Evolutionary conservation across 1,140 invertebrate genomes (phyloP), one percentile per base, ranked within the genome.

Genomic region (Acyrthosiphon pisum): DNA sequence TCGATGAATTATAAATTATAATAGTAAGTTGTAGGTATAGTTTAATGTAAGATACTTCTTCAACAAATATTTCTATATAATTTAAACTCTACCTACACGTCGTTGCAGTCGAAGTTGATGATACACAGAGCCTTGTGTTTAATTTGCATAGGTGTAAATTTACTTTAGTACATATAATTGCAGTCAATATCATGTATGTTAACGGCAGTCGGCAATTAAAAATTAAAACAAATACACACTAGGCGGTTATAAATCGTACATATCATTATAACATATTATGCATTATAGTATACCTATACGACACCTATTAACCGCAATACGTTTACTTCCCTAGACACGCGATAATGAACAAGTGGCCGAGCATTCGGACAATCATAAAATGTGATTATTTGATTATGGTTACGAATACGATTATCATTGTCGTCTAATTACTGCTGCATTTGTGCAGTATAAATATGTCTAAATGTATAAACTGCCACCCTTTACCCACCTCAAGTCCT

Each of bases 271-370:
- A 50, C 30, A 68, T n/a, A n/a, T 68, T n/a, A 68, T 68, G 14
- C 30, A 68, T n/a, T 3, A 8, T 8, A 84, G 9, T 41, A 14
- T 86, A 9, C 6, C 4, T 84, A 26, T 11, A n/a, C 76, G n/a
- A 53, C 18, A 30, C 84, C 22, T 44, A 14, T 41, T 37, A 26
- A 30, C 83, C 22, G 37, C 2, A 22, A 44, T 41, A 84, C 83
- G 37, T 44, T 41, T 11, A 84, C 22, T 84, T 44, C 41, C 35
- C 41, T 23, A 23, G 2, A 14, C 41, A 26, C 41, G 84, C 26
- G 84, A 86, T 86, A 86, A 86, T 86, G 44, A 86, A 86, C 84
- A 86, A 83, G 20, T 37, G 18, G 76, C 76, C 76, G 41, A 44
- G 26, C 44, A 46, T 14, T 46, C 84, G 84, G 26, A 41, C 84